phyloP scores from a whole-genome alignment of 2,113 vertebrate species.

The Oenanthe melanoleuca region DNA sequence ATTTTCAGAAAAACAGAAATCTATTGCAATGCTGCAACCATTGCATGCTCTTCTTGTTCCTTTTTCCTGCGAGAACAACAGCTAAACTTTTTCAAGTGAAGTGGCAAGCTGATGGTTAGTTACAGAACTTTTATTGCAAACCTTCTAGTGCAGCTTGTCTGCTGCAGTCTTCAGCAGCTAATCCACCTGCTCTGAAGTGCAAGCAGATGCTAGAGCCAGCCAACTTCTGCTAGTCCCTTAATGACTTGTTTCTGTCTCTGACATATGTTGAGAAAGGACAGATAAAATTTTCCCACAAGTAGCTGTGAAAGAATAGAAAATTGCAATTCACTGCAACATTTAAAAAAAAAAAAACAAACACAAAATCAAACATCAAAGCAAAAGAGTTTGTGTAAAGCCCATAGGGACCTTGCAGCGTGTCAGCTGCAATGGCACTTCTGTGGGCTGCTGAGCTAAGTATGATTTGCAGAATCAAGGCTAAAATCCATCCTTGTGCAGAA shows the following conservation, averaged over 20 bases:
- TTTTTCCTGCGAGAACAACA: background rate
- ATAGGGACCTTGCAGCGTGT: background rate
- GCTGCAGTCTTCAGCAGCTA: background rate
- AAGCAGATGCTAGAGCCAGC: background rate
- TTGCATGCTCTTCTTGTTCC: background rate
- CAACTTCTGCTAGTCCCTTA: background rate
- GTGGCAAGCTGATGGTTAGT: background rate
- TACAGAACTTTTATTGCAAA: background rate
- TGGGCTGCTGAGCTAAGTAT: accelerated
- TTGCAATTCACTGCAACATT: background rate
- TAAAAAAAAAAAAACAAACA: background rate
- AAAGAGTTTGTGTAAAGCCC: background rate
- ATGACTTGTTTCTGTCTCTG: background rate
- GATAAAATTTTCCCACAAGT: background rate
- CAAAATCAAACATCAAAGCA: background rate
- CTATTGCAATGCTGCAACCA: background rate
- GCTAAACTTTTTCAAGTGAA: background rate
- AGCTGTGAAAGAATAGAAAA: background rate
- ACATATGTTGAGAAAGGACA: background rate
- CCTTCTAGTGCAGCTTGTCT: background rate
- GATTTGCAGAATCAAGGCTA: background rate
- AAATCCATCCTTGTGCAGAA: background rate
- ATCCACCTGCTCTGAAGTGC: background rate
- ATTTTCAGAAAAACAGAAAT: constrained; percentile 20
- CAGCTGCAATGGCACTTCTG: background rate